Evolutionary conservation across 2,113 vertebrate species (phyloP).

Genomic region (Microcebus ravelobensis): DNA sequence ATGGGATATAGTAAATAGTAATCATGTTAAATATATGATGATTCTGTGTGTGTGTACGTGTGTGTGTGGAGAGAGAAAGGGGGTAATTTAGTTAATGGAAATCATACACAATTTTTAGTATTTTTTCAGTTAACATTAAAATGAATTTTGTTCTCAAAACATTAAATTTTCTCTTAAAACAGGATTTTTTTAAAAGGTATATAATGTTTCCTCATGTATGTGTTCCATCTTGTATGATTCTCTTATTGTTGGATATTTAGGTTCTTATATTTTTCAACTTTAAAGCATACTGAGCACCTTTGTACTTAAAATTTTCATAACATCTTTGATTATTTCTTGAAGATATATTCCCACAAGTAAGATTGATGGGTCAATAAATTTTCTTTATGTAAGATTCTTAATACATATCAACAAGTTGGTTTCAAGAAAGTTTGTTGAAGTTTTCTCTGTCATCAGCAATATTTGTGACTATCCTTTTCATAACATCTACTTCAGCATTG

Average conservation of each 20-base stretch:
- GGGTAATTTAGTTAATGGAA: neutral
- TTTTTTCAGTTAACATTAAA: constrained; percentile 37
- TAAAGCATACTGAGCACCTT: neutral
- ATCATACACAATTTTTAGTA: neutral
- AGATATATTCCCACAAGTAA: neutral
- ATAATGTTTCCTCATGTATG: neutral
- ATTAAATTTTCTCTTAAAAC: constrained; percentile 35
- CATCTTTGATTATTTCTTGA: neutral
- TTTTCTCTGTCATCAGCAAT: neutral
- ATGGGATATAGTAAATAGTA: neutral
- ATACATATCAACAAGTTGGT: neutral
- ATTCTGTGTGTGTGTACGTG: neutral
- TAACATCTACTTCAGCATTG: neutral
- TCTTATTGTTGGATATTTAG: neutral
- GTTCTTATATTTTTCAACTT: neutral
- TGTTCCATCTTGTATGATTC: neutral
- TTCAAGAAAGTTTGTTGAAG: neutral
- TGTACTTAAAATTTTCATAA: neutral
- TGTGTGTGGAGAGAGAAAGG: neutral
- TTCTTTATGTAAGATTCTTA: neutral
- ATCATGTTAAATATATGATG: neutral
- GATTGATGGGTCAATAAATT: neutral
- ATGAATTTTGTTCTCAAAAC: neutral
- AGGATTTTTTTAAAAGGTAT: neutral
- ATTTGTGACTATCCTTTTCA: neutral